A percentile compares a stretch with the other conserved stretches of the same genome.
Evolutionary conservation across 2,888 invertebrate genomes (phyloP).

Genomic region (Limenitis camilla): DNA sequence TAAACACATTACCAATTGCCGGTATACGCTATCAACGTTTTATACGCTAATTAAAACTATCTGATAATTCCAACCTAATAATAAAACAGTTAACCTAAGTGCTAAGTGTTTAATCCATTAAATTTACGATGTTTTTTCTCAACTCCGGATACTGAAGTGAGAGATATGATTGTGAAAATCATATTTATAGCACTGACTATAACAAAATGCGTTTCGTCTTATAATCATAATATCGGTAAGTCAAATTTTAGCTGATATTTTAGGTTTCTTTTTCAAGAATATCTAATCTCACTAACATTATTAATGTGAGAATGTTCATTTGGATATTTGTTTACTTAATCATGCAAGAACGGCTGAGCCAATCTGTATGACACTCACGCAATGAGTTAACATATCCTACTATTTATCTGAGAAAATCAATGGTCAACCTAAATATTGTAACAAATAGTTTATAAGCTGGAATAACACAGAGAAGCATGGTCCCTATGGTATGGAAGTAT

Average conservation of each 20-base stretch:
- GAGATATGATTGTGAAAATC: slow-evolving; percentile 25
- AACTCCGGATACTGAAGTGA: not conserved
- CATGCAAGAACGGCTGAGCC: too few species aligned
- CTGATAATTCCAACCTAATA: not conserved
- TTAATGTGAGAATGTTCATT: too few species aligned
- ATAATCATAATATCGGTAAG: slow-evolving; percentile 41
- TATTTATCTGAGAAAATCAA: too few species aligned
- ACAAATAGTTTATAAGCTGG: too few species aligned
- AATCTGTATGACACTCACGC: too few species aligned
- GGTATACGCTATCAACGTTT: slow-evolving; percentile 48
- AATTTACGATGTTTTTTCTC: slow-evolving; percentile 2
- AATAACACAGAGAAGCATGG: too few species aligned
- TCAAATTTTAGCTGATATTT: slow-evolving; percentile 15
- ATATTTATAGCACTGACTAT: slow-evolving; percentile 35
- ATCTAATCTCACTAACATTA: too few species aligned
- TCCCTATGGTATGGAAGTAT: too few species aligned
- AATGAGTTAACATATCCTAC: too few species aligned
- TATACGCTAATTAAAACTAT: slow-evolving; percentile 35
- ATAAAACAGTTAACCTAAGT: slow-evolving; percentile 2
- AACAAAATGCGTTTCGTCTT: slow-evolving; percentile 33
- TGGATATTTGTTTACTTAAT: too few species aligned
- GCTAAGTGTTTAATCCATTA: slow-evolving; percentile 1
- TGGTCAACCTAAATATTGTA: too few species aligned
- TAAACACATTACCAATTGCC: slow-evolving; percentile 57
- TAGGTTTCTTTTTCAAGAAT: too few species aligned